Evolutionary conservation across 2,888 invertebrate species (phyloP).

Genomic region (Machimus atricapillus): DNA sequence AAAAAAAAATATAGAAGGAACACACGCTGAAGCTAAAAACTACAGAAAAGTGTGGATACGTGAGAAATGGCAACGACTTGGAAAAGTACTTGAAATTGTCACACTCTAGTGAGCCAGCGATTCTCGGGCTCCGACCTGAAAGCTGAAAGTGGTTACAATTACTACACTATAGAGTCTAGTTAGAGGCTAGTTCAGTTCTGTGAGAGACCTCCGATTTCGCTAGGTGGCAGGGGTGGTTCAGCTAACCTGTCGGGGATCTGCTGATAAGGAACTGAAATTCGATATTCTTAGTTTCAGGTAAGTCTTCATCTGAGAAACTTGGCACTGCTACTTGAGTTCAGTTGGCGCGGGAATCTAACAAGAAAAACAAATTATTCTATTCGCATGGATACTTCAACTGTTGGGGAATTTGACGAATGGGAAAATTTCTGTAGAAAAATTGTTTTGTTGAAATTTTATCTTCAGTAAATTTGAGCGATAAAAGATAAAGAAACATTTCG

Average conservation of each 20-base stretch:
- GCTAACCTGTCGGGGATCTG: background rate
- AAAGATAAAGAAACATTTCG: too few species aligned
- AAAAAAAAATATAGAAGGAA: background rate
- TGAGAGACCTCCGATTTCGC: background rate
- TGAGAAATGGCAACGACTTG: conserved; percentile 18
- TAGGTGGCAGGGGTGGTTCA: background rate
- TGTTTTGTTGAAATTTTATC: background rate
- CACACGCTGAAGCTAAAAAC: conserved; percentile 14
- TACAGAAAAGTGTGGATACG: conserved; percentile 25
- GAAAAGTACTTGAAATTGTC: conserved; percentile 36
- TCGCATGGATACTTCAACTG: background rate
- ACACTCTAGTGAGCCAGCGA: conserved; percentile 44
- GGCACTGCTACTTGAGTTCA: background rate
- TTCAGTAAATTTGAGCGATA: background rate
- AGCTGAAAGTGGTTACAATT: background rate
- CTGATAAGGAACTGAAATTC: conserved; percentile 8
- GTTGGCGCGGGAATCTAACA: background rate
- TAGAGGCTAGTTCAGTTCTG: background rate
- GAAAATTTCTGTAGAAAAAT: background rate
- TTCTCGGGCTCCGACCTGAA: background rate
- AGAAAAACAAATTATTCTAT: background rate
- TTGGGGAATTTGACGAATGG: background rate
- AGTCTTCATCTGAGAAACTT: background rate
- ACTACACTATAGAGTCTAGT: background rate
- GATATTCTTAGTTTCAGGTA: background rate